Percentiles rank a stretch among this genome's conserved stretches.
Evolutionary conservation across 2,113 vertebrate species (phyloP).

Genomic region (Sylvia atricapilla): DNA sequence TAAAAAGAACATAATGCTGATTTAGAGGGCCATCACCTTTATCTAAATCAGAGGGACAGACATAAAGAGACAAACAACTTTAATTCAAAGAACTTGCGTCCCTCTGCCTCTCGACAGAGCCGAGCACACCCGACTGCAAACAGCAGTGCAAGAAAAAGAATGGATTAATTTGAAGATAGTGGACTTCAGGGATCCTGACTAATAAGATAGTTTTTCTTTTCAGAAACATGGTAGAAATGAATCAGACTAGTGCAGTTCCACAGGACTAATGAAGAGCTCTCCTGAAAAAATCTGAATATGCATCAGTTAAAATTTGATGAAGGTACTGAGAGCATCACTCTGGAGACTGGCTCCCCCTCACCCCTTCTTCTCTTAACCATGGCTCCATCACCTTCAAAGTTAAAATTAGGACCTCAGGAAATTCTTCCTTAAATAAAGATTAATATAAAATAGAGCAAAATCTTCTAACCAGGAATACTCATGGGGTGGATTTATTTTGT

Average conservation of each 20-base stretch:
- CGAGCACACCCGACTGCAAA: background rate
- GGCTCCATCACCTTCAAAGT: background rate
- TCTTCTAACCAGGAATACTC: background rate
- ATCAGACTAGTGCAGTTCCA: background rate
- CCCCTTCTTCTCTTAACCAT: background rate
- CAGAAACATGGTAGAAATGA: background rate
- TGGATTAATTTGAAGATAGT: slow-evolving; percentile 19
- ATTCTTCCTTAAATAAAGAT: slow-evolving; percentile 17
- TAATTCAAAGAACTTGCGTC: background rate
- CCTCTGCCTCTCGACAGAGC: background rate
- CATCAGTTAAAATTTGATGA: background rate
- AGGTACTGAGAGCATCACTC: background rate
- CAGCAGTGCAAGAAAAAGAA: background rate
- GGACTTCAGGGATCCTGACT: slow-evolving; percentile 6
- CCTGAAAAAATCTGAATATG: background rate
- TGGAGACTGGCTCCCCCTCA: background rate
- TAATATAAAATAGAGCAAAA: slow-evolving; percentile 1
- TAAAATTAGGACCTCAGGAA: slow-evolving; percentile 17
- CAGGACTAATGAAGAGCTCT: background rate
- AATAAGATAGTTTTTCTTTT: background rate
- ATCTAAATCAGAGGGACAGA: slow-evolving; percentile 10
- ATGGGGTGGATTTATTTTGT: background rate
- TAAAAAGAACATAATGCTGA: background rate
- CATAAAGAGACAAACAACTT: slow-evolving; percentile 33
- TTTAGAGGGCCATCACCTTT: background rate